Evolutionary conservation across 2,888 invertebrate species (phyloP).

Genomic region (Hoplodrina ambigua): DNA sequence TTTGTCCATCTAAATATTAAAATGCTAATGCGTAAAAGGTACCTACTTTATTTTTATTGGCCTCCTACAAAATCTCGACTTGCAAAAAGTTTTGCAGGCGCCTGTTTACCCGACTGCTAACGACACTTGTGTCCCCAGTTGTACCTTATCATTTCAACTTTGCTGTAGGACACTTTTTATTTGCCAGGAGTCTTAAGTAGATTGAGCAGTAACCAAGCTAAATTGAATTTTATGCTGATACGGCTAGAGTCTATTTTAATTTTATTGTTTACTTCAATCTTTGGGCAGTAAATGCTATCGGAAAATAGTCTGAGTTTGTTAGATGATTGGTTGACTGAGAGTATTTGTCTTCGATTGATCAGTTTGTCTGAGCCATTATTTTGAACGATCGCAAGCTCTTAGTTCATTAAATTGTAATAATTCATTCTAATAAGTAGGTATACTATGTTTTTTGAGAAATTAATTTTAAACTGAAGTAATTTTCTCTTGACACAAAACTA

Average conservation of each 20-base stretch:
- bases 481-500: too few species aligned
- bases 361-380: conserved; percentile 24
- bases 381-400: background rate
- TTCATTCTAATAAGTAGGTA: too few species aligned
- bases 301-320: conserved; percentile 43
- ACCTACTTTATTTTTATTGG: conserved; percentile 57
- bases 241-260: conserved; percentile 19
- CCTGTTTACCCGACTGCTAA: conserved; percentile 62
- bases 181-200: conserved; percentile 56
- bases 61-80: conserved; percentile 43
- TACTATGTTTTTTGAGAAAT: too few species aligned
- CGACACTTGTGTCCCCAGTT: conserved; percentile 62
- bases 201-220: conserved; percentile 28
- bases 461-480: too few species aligned
- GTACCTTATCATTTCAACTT: conserved; percentile 69
- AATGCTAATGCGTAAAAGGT: conserved; percentile 50
- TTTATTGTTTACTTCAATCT: conserved; percentile 27
- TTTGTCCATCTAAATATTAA: conserved; percentile 51
- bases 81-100: conserved; percentile 52
- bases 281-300: conserved; percentile 38
- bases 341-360: conserved; percentile 42
- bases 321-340: conserved; percentile 16
- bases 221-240: conserved; percentile 45
- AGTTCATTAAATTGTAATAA: background rate
- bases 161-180: conserved; percentile 62